Conservation (phyloP, 2,888 invertebrate species). For the Cephus runcator region DNA sequence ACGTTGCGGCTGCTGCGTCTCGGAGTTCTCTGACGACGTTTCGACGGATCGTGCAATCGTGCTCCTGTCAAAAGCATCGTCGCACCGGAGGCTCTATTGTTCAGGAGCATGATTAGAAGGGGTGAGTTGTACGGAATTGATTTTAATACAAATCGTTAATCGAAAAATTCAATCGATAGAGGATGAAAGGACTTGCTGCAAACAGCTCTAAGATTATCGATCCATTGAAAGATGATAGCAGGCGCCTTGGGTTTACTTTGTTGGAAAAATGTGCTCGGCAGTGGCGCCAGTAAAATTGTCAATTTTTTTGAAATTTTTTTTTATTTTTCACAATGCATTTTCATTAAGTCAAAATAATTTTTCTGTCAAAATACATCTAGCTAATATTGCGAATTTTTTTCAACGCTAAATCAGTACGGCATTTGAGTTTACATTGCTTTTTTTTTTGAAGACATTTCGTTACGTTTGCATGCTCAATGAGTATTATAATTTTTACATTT, state of each 20-base stretch:
- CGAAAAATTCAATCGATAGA: neutral
- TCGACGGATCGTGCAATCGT: neutral
- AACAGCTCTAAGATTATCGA: neutral
- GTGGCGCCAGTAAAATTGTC: neutral
- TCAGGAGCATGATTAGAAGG: neutral
- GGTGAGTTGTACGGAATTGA: neutral
- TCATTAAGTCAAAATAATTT: neutral
- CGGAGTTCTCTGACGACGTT: constrained; percentile 30
- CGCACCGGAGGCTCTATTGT: neutral
- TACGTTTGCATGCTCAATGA: neutral
- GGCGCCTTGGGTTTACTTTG: neutral
- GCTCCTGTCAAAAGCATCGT: neutral
- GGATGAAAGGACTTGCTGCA: neutral
- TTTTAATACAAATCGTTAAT: neutral
- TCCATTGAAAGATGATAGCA: neutral
- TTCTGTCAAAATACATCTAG: neutral
- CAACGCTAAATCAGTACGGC: neutral
- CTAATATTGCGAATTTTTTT: neutral
- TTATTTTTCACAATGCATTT: neutral
- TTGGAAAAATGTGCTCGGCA: neutral
- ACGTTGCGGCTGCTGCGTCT: constrained; percentile 29
- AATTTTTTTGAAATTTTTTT: neutral
- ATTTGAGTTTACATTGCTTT: neutral
- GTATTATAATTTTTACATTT: neutral
- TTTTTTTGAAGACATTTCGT: neutral